Percentiles rank a stretch among this genome's conserved stretches.
These are phyloP conservation scores for Octopus bimaculoides DNA, from an alignment of 1,140 invertebrate species.

Conservation along the genomic window DNA sequence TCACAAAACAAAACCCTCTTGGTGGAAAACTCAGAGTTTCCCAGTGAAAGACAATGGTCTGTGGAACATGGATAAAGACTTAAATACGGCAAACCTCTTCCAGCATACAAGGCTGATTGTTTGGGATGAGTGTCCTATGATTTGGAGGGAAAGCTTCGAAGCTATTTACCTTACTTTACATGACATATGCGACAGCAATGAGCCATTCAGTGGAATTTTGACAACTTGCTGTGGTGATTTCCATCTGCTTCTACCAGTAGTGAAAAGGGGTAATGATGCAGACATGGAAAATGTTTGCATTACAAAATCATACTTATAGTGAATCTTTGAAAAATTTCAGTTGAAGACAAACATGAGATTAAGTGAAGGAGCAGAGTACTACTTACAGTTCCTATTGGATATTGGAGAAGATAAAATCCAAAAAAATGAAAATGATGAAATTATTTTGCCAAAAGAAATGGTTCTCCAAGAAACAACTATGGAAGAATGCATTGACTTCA, in stretches of 20 bases:
- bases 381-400: not conserved
- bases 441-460: conserved; percentile 4
- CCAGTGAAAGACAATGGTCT: not conserved
- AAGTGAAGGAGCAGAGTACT: not conserved
- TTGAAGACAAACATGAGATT: not conserved
- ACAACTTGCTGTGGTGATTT: too few relatives aligned
- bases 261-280: not conserved
- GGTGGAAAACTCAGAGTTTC: not conserved
- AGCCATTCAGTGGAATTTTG: too few relatives aligned
- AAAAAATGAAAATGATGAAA: conserved; percentile 7
- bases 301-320: not conserved
- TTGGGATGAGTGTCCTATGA: not conserved
- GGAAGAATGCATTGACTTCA: not conserved
- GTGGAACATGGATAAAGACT: not conserved
- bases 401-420: not conserved
- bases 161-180: not conserved
- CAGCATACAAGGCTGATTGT: not conserved
- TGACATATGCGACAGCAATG: not conserved
- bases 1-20: too few relatives aligned
- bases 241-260: not conserved
- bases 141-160: not conserved
- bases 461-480: not conserved
- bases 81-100: not conserved
- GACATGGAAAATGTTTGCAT: not conserved
- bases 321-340: not conserved